Conservation (phyloP, 1,140 invertebrate species). For the Bombus fervidus region DNA sequence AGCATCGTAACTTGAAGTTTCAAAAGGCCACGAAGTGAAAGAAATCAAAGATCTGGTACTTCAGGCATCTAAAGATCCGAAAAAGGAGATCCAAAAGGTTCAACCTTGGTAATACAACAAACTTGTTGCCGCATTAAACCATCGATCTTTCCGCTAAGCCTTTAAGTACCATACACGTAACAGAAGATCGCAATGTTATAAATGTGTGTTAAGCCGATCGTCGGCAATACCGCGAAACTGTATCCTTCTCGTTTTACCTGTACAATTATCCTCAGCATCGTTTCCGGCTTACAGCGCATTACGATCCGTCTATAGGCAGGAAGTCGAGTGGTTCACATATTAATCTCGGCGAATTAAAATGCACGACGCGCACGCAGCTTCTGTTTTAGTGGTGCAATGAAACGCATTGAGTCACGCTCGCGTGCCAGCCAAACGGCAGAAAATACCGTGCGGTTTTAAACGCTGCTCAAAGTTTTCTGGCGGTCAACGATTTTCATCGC, state of each 20-base stretch:
- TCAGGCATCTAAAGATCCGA: background rate
- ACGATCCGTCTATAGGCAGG: conserved; percentile 26
- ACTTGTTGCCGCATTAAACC: background rate
- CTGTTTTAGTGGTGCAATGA: conserved; percentile 34
- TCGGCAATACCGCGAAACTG: conserved; percentile 2
- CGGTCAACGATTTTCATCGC: too few relatives aligned
- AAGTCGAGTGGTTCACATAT: conserved; percentile 36
- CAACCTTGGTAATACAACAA: background rate
- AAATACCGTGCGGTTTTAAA: background rate
- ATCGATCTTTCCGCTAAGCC: background rate
- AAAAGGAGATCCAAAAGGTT: background rate
- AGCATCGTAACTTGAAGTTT: too few relatives aligned
- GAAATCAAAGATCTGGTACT: too few relatives aligned
- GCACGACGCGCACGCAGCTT: background rate
- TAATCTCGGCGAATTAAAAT: conserved; percentile 41
- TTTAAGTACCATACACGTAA: background rate
- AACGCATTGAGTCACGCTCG: conserved; percentile 30
- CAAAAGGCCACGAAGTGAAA: too few relatives aligned
- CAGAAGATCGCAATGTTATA: background rate
- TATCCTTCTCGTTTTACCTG: conserved; percentile 17
- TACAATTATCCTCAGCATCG: conserved; percentile 28
- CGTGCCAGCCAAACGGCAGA: background rate
- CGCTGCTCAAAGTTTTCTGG: background rate
- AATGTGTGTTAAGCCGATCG: conserved; percentile 1
- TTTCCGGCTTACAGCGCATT: conserved; percentile 35